These are phyloP conservation scores for Fragum fragum DNA, from an alignment of 2,888 invertebrate genomes.

Conservation along the genomic window DNA sequence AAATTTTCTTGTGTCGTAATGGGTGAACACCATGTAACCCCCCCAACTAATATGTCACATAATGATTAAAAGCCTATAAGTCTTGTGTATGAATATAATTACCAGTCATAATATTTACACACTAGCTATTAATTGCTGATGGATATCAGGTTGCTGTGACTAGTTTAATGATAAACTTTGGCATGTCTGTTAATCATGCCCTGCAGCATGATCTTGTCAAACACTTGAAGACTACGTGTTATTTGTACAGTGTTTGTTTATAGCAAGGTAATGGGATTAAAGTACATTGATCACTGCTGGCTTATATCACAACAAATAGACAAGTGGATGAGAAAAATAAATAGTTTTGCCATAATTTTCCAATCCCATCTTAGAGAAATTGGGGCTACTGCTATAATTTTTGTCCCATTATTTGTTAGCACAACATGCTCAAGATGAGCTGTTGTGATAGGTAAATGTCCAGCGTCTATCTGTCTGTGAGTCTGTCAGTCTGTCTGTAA, in stretches of 20 bases:
- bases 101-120: slow-evolving; percentile 17
- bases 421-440: too few species aligned
- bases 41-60: too few species aligned
- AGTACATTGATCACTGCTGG: background rate
- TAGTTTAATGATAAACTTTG: background rate
- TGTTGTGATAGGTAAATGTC: too few species aligned
- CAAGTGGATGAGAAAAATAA: slow-evolving; percentile 1
- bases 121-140: background rate
- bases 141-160: background rate
- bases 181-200: slow-evolving; percentile 18
- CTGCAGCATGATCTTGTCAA: slow-evolving; percentile 20
- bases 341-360: background rate
- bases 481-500: too few species aligned
- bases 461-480: too few species aligned
- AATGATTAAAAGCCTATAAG: too few species aligned
- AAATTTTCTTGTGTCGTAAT: too few species aligned
- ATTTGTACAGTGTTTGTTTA: slow-evolving; percentile 23
- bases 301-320: slow-evolving; percentile 3
- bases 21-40: too few species aligned
- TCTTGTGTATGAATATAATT: background rate
- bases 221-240: slow-evolving; percentile 14
- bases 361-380: too few species aligned
- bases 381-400: too few species aligned
- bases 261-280: slow-evolving; percentile 26
- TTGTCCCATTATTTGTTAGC: too few species aligned